These are phyloP conservation scores for Mirounga angustirostris DNA, from an alignment of 2,113 vertebrate genomes.

Conservation along the genomic window DNA sequence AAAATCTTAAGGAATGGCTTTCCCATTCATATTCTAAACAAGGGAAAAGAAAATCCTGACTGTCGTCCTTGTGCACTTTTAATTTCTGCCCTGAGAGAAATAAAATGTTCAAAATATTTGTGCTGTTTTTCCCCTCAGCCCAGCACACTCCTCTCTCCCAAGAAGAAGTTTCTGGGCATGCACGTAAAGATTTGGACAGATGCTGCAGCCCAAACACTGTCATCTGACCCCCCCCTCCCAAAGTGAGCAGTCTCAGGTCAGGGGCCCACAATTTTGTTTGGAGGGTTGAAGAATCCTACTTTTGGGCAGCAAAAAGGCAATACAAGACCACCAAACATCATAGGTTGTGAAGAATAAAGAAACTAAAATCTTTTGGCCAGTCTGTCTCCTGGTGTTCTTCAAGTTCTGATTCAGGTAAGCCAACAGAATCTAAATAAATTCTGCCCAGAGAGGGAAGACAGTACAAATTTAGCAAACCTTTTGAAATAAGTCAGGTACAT, in stretches of 20 bases:
- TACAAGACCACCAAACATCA: not conserved
- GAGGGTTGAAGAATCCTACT: not conserved
- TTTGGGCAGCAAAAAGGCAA: not conserved
- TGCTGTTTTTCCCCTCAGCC: not conserved
- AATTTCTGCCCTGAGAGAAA: not conserved
- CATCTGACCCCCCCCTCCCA: not conserved
- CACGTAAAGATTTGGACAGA: not conserved
- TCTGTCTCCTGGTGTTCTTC: not conserved
- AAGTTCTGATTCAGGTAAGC: constrained; percentile 46
- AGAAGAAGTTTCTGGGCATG: not conserved
- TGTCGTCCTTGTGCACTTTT: not conserved
- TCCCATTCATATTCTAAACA: not conserved
- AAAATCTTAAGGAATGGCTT: not conserved
- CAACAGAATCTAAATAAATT: constrained; percentile 48
- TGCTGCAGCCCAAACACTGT: not conserved
- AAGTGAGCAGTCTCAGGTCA: not conserved
- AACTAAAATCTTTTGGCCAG: constrained; percentile 2
- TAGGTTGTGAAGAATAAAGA: constrained; percentile 53
- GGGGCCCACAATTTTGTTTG: not conserved
- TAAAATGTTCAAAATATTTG: not conserved
- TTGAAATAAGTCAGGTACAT: constrained; percentile 66
- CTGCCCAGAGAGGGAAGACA: constrained; percentile 10
- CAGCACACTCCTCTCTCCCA: not conserved
- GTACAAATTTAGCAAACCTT: constrained; percentile 47
- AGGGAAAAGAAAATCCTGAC: not conserved